A percentile compares a stretch with the other conserved stretches of the same genome.
phyloP scores from a whole-genome alignment of 2,888 invertebrate genomes.

The Odontothrips loti region DNA sequence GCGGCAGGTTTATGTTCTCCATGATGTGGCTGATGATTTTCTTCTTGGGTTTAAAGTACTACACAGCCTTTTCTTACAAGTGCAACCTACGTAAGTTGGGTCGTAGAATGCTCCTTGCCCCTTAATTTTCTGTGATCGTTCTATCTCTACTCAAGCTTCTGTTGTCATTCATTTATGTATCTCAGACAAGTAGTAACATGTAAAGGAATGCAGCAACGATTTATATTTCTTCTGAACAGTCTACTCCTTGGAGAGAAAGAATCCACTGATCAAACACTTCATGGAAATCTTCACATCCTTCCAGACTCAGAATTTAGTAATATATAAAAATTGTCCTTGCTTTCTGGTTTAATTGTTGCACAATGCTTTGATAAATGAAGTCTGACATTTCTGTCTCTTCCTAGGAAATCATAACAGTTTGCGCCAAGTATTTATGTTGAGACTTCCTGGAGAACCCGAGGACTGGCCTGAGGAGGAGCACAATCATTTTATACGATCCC shows the following conservation, averaged over 20 bases:
- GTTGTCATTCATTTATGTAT: neutral
- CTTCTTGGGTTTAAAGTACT: slow-evolving; percentile 59
- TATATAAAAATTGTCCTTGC: neutral
- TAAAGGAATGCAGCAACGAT: slow-evolving; percentile 50
- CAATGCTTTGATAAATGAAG: neutral
- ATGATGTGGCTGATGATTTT: slow-evolving; percentile 61
- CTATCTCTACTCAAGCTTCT: neutral
- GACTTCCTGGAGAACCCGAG: slow-evolving; percentile 54
- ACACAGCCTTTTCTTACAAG: slow-evolving; percentile 56
- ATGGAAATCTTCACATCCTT: slow-evolving; percentile 54
- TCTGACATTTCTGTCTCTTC: neutral
- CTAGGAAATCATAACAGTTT: slow-evolving; percentile 57
- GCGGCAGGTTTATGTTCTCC: slow-evolving; percentile 58
- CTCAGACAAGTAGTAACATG: slow-evolving; percentile 39
- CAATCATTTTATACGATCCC: slow-evolving; percentile 56
- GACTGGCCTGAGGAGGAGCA: slow-evolving; percentile 54
- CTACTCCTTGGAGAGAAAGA: slow-evolving; percentile 44
- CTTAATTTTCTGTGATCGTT: neutral
- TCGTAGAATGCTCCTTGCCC: neutral
- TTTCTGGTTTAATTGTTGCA: slow-evolving; percentile 31
- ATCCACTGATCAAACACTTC: slow-evolving; percentile 39
- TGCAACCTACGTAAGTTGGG: slow-evolving; percentile 55
- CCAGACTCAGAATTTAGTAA: slow-evolving; percentile 57
- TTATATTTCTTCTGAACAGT: slow-evolving; percentile 50
- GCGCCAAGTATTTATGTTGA: slow-evolving; percentile 52